phyloP scores from a whole-genome alignment of 37 sponge, comb jelly and placozoan genomes.

The Theonella swinhoei region DNA sequence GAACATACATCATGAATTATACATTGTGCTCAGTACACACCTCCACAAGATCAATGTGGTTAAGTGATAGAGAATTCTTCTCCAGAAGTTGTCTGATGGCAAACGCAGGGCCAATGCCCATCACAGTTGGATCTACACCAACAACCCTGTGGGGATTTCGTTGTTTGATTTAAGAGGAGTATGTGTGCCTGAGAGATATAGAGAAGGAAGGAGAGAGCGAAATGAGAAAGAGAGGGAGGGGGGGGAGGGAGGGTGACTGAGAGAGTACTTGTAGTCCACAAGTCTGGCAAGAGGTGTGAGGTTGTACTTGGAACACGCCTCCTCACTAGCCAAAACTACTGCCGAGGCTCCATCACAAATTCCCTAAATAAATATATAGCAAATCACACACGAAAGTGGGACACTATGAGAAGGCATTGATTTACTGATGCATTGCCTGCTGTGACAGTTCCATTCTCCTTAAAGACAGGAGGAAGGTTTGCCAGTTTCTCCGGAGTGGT shows the following conservation, averaged over 20 bases:
- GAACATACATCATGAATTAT: too few species aligned
- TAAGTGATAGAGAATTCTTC: conserved; percentile 55
- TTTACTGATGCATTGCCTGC: conserved; percentile 99
- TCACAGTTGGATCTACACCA: conserved; percentile 95
- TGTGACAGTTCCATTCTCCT: conserved; percentile 93
- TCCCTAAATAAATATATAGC: conserved; percentile 81
- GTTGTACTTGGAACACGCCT: conserved; percentile 68
- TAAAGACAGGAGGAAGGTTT: conserved; percentile 87
- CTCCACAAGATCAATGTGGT: conserved; percentile 89
- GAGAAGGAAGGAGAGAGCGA: too few species aligned
- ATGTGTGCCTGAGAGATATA: too few species aligned
- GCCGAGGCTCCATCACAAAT: conserved; percentile 97
- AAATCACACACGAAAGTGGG: too few species aligned
- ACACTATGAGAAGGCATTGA: background rate
- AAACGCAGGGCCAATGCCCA: conserved; percentile 96
- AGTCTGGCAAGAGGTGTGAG: conserved; percentile 91
- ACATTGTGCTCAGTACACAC: too few species aligned
- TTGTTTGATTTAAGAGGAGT: too few species aligned
- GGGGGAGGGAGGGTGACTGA: too few species aligned
- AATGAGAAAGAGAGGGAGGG: too few species aligned
- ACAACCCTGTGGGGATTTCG: too few species aligned
- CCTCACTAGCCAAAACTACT: conserved; percentile 89
- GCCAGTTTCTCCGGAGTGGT: conserved; percentile 81
- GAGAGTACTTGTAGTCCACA: conserved; percentile 76
- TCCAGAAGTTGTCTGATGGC: conserved; percentile 80